Conservation (phyloP, 2,797 vertebrate species). For the Lateolabrax maculatus region DNA sequence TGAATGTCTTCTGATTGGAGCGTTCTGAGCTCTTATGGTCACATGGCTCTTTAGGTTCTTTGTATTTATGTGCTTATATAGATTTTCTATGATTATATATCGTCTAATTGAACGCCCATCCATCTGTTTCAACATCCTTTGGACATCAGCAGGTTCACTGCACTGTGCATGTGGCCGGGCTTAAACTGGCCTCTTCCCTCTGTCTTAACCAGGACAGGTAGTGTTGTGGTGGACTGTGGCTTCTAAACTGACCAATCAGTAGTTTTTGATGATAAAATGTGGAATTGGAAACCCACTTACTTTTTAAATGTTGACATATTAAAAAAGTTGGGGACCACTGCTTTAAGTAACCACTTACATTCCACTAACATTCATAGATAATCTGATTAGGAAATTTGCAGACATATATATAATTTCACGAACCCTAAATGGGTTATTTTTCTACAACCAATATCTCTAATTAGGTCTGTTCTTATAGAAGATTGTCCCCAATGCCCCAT, state of each 20-base stretch:
- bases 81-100: background rate
- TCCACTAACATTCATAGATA: background rate
- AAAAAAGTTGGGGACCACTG: background rate
- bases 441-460: slow-evolving; percentile 10
- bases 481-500: background rate
- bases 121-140: background rate
- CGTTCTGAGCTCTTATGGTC: background rate
- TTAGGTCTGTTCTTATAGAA: slow-evolving; percentile 33
- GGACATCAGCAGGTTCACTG: background rate
- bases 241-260: too few relatives aligned
- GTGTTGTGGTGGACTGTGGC: background rate
- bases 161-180: background rate
- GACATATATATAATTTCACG: background rate
- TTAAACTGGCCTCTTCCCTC: background rate
- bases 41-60: background rate
- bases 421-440: background rate
- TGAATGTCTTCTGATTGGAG: background rate
- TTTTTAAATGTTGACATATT: background rate
- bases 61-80: background rate
- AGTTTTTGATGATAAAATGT: background rate
- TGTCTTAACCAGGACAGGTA: background rate
- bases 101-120: background rate
- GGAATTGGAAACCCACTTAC: background rate
- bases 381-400: slow-evolving; percentile 4
- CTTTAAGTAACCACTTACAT: background rate